Conservation (phyloP, 2,113 vertebrate species). For the Oryzias melastigma region DNA sequence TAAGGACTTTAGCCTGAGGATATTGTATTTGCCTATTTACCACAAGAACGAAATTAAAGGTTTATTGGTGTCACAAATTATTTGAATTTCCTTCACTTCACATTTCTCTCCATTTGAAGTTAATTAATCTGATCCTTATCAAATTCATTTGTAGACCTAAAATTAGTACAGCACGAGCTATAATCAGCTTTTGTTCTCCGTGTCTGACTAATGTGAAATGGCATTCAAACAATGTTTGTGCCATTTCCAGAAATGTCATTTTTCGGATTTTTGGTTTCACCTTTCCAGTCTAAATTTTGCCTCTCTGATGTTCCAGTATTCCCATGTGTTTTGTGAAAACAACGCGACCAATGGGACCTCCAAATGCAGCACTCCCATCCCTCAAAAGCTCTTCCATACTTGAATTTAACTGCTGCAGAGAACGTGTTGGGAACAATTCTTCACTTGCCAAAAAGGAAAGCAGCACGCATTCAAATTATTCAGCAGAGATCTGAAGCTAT, state of each 20-base stretch:
- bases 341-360: neutral
- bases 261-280: neutral
- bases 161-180: constrained; percentile 41
- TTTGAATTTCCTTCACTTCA: constrained; percentile 55
- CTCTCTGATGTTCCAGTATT: neutral
- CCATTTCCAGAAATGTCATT: neutral
- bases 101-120: constrained; percentile 50
- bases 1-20: neutral
- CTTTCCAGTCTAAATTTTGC: neutral
- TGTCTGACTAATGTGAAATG: constrained; percentile 29
- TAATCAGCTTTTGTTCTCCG: constrained; percentile 27
- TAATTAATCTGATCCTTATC: constrained; percentile 68
- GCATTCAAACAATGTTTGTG: constrained; percentile 26
- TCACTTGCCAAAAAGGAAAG: no score
- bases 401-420: no score
- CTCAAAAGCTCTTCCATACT: no score
- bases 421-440: no score
- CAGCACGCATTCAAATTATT: no score
- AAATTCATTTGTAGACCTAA: constrained; percentile 59
- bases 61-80: constrained; percentile 7
- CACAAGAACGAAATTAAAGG: constrained; percentile 1
- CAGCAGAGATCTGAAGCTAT: no score
- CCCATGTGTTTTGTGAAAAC: neutral
- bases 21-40: constrained; percentile 14
- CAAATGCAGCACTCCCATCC: no score